Evolutionary conservation across 1,140 invertebrate genomes (phyloP), one percentile per base, ranked within the genome.

Genomic region (Drosophila baimaii): DNA sequence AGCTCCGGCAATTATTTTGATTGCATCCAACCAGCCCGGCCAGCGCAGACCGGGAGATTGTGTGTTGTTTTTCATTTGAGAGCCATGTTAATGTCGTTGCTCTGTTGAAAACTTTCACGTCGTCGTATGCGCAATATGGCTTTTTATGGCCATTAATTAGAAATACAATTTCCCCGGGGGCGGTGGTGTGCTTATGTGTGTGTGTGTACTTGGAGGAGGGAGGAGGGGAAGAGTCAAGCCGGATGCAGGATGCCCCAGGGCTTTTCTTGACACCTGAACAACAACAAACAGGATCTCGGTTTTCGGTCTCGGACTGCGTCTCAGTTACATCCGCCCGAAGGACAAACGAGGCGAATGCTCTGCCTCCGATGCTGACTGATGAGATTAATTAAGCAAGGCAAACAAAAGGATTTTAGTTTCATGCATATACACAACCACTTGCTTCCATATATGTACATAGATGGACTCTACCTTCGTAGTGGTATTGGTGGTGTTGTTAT

Each of bases 401-500:
- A 88, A 88, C 83, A 88, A 88, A 88, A 83, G 83, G 83, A 89
- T 88, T 88, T 88, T 77, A 88, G 82, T 83, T 88, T 79, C 84
- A 83, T 77, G 76, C 69, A 79, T 35, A 71, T 57, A 77, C 37
- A 70, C 39, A 46, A 12, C 27, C 10, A 43, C 10, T n/a, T n/a
- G n/a, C n/a, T n/a, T n/a, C 7, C 17, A 39, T 13, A 9, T 21
- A 29, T 8, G 15, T 2, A 15, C 23, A 5, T 49, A 49, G 51
- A 52, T 52, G 49, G 29, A 52, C 17, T 21, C 17, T 21, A 5
- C 12, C 49, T 52, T 33, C 13, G 35, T 49, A n/a, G n/a, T 49
- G 31, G 58, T 70, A 31, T 58, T 65, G 68, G 23, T 33, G 54
- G 27, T 70, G 44, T 62, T 71, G 49, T 37, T 62, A 33, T 46